Base-by-base conservation (phyloP, 2,888 invertebrate genomes). In the Eurytoma californica region DNA sequence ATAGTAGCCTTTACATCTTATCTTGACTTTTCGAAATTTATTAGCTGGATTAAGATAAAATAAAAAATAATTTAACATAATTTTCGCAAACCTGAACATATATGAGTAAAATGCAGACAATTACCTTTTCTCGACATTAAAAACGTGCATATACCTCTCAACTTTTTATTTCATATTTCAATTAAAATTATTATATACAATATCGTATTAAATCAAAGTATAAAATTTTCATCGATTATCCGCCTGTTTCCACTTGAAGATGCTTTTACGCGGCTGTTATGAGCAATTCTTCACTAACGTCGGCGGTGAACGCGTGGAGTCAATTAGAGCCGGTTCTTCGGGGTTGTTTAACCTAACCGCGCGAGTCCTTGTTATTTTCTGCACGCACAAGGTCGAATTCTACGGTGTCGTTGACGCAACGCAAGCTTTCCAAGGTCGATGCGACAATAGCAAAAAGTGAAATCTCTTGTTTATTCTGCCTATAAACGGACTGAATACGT, bases 281-380 rank as follows among this genome's bases (percentile, higher is more conserved):
- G 53, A 53, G 13, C 53, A 4, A n/a, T 14, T 53, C 53, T n/a
- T n/a, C 53, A 53, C 53, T 53, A 53, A 2, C 39, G 14, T 53
- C 14, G 14, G 53, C n/a, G 53, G n/a, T 13, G 53, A 16, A n/a
- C 53, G 53, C n/a, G n/a, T 39, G 39, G 7, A 39, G 39, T 39
- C 39, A 39, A 39, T 39, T 39, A 39, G 14, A 53, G 53, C 53
- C 53, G 53, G 53, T 53, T 60, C 60, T 60, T 24, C 14, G 60
- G 24, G 28, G 68, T 55, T 55, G n/a, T n/a, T 68, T n/a, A 14
- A 55, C 55, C 39, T 30, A 28, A 24, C 39, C 39, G 39, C 39
- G 16, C 24, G 9, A 68, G 55, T 20, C 68, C 13, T 30, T 28
- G 69, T 58, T 58, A 58, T 70, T 49, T 70, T 58, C 24, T 49